Conservation (phyloP, 2,888 invertebrate species). For the Latrodectus hesperus region DNA sequence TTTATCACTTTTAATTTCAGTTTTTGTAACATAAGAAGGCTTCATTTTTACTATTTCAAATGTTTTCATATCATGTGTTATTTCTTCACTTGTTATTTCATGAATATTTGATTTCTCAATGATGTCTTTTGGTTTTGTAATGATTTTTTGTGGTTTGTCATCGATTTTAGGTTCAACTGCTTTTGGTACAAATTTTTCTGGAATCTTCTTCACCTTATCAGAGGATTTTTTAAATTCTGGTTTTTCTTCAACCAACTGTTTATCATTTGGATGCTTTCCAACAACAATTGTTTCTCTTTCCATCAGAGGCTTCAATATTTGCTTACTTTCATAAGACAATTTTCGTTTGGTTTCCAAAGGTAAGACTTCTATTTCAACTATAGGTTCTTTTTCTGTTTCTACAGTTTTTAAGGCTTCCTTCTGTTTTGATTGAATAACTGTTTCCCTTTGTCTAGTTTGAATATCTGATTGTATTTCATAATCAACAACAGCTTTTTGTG, state of each 20-base stretch:
- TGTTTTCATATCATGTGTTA: constrained; percentile 25
- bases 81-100: constrained; percentile 47
- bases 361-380: constrained; percentile 24
- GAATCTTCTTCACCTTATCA: not conserved
- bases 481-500: not conserved
- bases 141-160: not conserved
- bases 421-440: not conserved
- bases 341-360: constrained; percentile 44
- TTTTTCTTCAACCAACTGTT: not conserved
- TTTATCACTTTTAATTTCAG: constrained; percentile 41
- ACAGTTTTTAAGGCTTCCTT: not conserved
- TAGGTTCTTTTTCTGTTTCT: constrained; percentile 13
- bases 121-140: constrained; percentile 17
- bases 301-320: constrained; percentile 45
- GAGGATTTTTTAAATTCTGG: not conserved
- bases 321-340: constrained; percentile 40
- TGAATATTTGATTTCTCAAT: constrained; percentile 17
- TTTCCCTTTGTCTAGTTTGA: not conserved
- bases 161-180: not conserved
- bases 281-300: constrained; percentile 37
- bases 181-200: not conserved
- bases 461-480: not conserved
- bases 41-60: constrained; percentile 31
- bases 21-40: not conserved
- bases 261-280: not conserved